Conservation (phyloP, 2,797 vertebrate species). For the Lagocephalus sceleratus region DNA sequence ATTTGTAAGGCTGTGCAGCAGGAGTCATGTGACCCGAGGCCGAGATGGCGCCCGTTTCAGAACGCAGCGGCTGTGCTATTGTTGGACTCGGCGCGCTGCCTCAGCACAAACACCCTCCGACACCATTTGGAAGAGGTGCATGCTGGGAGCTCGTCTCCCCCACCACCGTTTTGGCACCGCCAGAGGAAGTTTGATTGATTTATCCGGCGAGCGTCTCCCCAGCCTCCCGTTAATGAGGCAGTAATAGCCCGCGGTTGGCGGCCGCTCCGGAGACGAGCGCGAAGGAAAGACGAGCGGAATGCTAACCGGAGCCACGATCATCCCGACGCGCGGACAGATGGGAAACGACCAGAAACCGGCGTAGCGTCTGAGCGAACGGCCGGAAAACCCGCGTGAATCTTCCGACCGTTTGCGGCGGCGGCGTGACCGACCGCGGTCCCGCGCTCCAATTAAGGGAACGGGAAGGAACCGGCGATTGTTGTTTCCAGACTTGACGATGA, state of each 20-base stretch:
- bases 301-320: constrained; percentile 72
- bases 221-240: constrained; percentile 75
- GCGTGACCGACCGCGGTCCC: no score
- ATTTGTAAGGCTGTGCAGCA: no score
- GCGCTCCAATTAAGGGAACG: constrained; percentile 12
- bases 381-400: neutral
- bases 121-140: constrained; percentile 64
- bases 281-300: constrained; percentile 56
- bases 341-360: constrained; percentile 48
- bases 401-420: no score
- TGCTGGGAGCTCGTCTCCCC: constrained; percentile 67
- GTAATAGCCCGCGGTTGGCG: constrained; percentile 70
- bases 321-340: constrained; percentile 39
- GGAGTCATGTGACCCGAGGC: no score
- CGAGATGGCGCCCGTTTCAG: no score
- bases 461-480: neutral
- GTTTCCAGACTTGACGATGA: no score
- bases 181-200: constrained; percentile 75
- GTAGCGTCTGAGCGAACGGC: constrained; percentile 27
- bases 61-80: constrained; percentile 59
- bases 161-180: constrained; percentile 60
- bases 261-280: constrained; percentile 56
- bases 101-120: constrained; percentile 62
- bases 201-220: constrained; percentile 65
- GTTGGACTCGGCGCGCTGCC: constrained; percentile 53